Percentiles rank a stretch among this genome's conserved stretches.
These are phyloP conservation scores for Phalanger gymnotis DNA, from an alignment of 2,797 vertebrate genomes.

Conservation along the genomic window DNA sequence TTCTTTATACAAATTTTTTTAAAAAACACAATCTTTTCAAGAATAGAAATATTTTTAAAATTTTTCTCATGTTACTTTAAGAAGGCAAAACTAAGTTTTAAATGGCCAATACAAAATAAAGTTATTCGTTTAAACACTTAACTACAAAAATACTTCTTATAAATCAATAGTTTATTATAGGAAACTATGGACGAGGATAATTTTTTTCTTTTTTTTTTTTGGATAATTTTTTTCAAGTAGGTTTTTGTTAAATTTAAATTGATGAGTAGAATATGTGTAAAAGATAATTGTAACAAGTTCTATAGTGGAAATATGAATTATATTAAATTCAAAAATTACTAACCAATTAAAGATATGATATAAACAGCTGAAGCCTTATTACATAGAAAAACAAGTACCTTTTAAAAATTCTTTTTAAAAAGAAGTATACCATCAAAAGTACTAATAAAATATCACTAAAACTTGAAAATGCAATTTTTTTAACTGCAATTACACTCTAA, in stretches of 20 bases:
- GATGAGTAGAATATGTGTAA: not conserved
- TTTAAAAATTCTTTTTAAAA: not conserved
- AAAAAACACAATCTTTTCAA: not conserved
- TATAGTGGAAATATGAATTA: not conserved
- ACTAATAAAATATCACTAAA: constrained; percentile 15
- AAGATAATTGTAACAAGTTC: not conserved
- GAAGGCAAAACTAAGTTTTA: not conserved
- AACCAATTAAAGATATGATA: not conserved
- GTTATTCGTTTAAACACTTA: not conserved
- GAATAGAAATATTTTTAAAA: not conserved
- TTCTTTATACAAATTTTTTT: not conserved
- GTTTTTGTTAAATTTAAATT: constrained; percentile 16
- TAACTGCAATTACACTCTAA: constrained; percentile 21
- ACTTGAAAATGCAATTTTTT: not conserved
- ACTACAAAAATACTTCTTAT: not conserved
- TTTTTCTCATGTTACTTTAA: not conserved
- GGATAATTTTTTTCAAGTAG: not conserved
- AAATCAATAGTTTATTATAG: not conserved
- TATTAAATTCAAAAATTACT: not conserved
- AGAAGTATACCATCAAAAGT: not conserved
- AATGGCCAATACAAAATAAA: not conserved
- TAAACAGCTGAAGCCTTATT: not conserved
- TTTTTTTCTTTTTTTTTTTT: too few relatives aligned
- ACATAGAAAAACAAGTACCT: not conserved
- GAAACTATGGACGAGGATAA: not conserved